phyloP scores from a whole-genome alignment of 2,113 vertebrate genomes.

The Hepsetus odoe region DNA sequence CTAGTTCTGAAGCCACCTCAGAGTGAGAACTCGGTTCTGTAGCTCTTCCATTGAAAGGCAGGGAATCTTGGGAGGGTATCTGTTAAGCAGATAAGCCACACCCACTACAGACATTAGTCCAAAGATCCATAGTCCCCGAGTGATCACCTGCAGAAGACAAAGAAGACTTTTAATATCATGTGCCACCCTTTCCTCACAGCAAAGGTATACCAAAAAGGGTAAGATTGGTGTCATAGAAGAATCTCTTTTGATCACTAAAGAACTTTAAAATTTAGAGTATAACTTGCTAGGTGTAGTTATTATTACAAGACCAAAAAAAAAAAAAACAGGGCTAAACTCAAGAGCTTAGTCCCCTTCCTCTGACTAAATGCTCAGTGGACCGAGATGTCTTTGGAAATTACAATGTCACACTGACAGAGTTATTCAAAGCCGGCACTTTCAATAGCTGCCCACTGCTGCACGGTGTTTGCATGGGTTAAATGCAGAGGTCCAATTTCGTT shows the following conservation, averaged over 20 bases:
- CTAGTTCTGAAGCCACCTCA: conserved; percentile 58
- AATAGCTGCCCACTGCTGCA: background rate
- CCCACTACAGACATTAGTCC: conserved; percentile 64
- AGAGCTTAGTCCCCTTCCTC: too few relatives aligned
- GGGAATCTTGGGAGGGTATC: conserved; percentile 57
- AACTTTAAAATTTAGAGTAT: too few relatives aligned
- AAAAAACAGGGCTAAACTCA: too few relatives aligned
- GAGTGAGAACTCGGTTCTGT: conserved; percentile 61
- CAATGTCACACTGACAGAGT: background rate
- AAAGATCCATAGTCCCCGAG: conserved; percentile 72
- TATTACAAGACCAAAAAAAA: too few relatives aligned
- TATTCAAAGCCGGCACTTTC: background rate
- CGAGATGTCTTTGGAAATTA: background rate
- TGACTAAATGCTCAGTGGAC: background rate
- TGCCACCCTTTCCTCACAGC: background rate
- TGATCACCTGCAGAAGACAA: conserved; percentile 77
- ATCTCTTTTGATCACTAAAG: too few relatives aligned
- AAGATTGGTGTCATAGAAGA: too few relatives aligned
- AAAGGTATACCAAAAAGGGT: background rate
- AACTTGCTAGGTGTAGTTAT: too few relatives aligned
- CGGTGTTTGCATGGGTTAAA: too few relatives aligned
- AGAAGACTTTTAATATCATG: background rate
- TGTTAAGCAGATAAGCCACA: conserved; percentile 72
- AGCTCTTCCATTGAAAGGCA: conserved; percentile 62
- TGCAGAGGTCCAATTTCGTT: too few relatives aligned